Evolutionary conservation across 2,888 invertebrate genomes (phyloP), one percentile per base, ranked within the genome.

Genomic region (Caenorhabditis imperialis): DNA sequence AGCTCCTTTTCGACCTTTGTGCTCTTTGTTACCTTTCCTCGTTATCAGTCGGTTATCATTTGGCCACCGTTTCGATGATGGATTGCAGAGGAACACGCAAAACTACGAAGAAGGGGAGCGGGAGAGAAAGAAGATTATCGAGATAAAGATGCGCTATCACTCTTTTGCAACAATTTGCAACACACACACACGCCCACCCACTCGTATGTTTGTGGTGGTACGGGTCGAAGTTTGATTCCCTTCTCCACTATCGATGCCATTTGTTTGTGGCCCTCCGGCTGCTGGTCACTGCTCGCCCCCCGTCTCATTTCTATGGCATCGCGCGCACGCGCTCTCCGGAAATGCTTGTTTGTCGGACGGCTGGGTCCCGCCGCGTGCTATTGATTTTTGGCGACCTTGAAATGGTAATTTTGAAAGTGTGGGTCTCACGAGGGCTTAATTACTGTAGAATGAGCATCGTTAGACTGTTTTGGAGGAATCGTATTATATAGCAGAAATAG

Each of bases 301-400:
- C 33, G 23, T 37, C 47, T 16, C 33, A 61, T 61, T 61, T 61
- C 60, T 61, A 51, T 61, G 61, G 44, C 50, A 61, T 51, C 51
- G 50, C 50, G 40, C 12, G 10, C 30, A 10, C 30, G 10, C 10
- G 7, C 27, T 42, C 51, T 22, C 27, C 45, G 25, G 35, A 45
- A 57, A 8, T 3, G 25, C 55, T 55, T 37, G 44, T 23, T 45
- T 45, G 23, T 42, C 22, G 23, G 38, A 51, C 38, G 22, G 23
- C 51, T 47, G 25, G 37, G 47, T 25, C 44, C 27, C 16, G 18
- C 18, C 6, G 25, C n/a, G 25, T 8, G 14, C 33, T 30, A 30
- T 30, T 10, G 30, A 30, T 30, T 30, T 30, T 30, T 10, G 30
- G n/a, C n/a, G n/a, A n/a, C n/a, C n/a, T n/a, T n/a, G n/a, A n/a